Evolutionary conservation across 1,140 invertebrate genomes (phyloP).

Genomic region (Plectrocnemia conspersa): DNA sequence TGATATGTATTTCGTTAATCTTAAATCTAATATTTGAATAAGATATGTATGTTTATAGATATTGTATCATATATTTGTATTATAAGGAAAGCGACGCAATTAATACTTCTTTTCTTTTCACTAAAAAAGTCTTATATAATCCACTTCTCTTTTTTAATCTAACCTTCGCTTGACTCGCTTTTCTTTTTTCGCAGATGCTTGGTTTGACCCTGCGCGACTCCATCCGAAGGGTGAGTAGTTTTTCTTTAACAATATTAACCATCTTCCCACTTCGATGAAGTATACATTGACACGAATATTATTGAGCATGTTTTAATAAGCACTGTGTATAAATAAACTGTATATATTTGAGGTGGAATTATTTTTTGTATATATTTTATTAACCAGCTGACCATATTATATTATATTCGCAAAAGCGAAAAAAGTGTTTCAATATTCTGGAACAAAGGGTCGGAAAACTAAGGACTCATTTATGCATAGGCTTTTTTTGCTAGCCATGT

Average conservation of each 20-base stretch:
- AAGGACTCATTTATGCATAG: background rate
- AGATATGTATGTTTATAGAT: background rate
- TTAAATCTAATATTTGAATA: too few relatives aligned
- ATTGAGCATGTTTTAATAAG: too few relatives aligned
- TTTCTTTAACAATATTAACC: too few relatives aligned
- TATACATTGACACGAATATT: too few relatives aligned
- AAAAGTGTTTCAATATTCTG: background rate
- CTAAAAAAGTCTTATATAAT: too few relatives aligned
- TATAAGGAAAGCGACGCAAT: slow-evolving; percentile 5
- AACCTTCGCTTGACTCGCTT: slow-evolving; percentile 27
- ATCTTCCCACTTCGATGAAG: too few relatives aligned
- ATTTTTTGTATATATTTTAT: too few relatives aligned
- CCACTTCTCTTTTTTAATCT: slow-evolving; percentile 21
- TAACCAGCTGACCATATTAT: too few relatives aligned
- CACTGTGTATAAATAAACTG: too few relatives aligned
- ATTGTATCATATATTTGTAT: background rate
- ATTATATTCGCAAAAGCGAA: too few relatives aligned
- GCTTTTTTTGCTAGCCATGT: background rate
- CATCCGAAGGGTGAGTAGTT: slow-evolving; percentile 77
- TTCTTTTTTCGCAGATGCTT: slow-evolving; percentile 73
- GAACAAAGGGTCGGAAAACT: background rate
- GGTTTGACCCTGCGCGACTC: slow-evolving; percentile 84
- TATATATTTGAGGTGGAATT: too few relatives aligned
- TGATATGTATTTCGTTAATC: too few relatives aligned
- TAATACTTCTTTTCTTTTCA: slow-evolving; percentile 19